Evolutionary conservation across 2,888 invertebrate genomes (phyloP), one percentile per base, ranked within the genome.

Genomic region (Xestoiulus laeticollis): DNA sequence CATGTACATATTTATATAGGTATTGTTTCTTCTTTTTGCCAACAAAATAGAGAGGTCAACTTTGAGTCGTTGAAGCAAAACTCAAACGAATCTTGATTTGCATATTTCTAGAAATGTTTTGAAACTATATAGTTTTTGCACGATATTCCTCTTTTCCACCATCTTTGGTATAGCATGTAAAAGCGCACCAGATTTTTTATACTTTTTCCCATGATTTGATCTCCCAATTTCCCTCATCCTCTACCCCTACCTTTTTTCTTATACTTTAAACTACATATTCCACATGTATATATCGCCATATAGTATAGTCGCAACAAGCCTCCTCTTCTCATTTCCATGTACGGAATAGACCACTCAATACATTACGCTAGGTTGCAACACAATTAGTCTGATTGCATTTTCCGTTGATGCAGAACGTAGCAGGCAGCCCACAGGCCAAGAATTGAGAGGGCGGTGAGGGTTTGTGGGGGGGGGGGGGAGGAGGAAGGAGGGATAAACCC

Each of bases 361-460:
- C 78, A 78, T 78, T 78, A 78, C 78, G 78, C 78, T 78, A 78
- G 78, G 78, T 78, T 78, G 78, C 78, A 78, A 78, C 78, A 78
- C 78, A 78, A 78, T 78, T 78, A 78, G 78, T 78, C 78, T 78
- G 78, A 78, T 78, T 78, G 78, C 78, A 78, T 78, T 78, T 78
- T 78, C 78, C 78, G 78, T 78, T 30, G 78, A 78, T 78, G 78
- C 78, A 78, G 78, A 78, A 78, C 78, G 78, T 78, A 78, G 78
- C 78, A 78, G 14, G 78, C 78, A 78, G 78, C 78, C 78, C 78
- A 78, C 78, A 30, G 78, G 78, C 78, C 78, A 78, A 78, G 78
- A 26, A 78, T 78, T 78, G 78, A 78, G 85, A 10, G 30, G 10
- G 43, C 22, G 38, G 85, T 5, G 22, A 30, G 83, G 38, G 38